Base-by-base conservation (phyloP, 1,140 invertebrate species). In the Rhopalosiphum padi region DNA sequence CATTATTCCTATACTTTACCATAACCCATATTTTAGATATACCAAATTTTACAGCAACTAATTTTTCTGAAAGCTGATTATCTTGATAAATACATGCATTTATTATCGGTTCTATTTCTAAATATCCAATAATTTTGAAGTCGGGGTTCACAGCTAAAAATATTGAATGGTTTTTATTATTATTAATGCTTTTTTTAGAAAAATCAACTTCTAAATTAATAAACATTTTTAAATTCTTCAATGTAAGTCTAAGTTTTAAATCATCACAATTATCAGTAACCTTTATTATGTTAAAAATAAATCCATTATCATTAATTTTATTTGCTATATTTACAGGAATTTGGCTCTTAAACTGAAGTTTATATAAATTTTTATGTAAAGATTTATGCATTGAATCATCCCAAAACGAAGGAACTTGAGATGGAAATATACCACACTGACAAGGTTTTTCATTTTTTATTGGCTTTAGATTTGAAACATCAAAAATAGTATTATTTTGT, bases 351-450 rank as follows among this genome's bases (percentile, higher is more conserved):
- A 91, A 91, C 4, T 48, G 35, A 41, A 92, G 41, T n/a, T 92
- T 92, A 51, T 92, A 22, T n/a, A 92, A 85, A 85, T 92, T 92
- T 37, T 53, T 30, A 41, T 92, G 91, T 41, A 92, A 53, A n/a
- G 22, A 48, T 11, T 11, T 30, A 53, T 92, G 91, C 30, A 85
- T 30, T 53, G n/a, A 41, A 51, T 85, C 25, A 41, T 35, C 51
- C 91, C 91, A 92, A 25, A 21, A 41, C 53, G 68, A 53, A 37
- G 91, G 91, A 53, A 92, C 77, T 92, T 92, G 91, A 92, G 91
- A 92, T 21, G 68, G 68, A 92, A 48, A 92, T 51, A 92, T 92
- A 25, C 85, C 85, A 41, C 91, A 92, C 30, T 7, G 46, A 53
- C 91, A 92, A 37, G 77, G 91, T 51, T 92, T 92, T 55, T 25